Conservation (phyloP, 2,113 vertebrate species). For the Periophthalmodon schlosseri region DNA sequence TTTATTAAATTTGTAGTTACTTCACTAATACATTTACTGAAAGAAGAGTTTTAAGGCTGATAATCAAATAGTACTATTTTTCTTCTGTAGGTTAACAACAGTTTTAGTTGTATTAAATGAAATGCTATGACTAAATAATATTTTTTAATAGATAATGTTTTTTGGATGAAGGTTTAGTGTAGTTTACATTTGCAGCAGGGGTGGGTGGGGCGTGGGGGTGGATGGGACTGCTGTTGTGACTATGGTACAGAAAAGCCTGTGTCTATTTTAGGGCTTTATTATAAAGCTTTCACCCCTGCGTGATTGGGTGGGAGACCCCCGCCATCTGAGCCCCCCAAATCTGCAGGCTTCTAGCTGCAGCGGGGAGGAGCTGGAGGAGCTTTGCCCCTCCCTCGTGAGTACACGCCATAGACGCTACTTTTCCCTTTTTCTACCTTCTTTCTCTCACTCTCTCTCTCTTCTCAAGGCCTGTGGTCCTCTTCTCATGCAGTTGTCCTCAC, state of each 20-base stretch:
- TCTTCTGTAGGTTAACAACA: constrained; percentile 13
- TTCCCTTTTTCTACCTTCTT: constrained; percentile 60
- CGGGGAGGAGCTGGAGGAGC: constrained; percentile 95
- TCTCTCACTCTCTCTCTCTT: constrained; percentile 53
- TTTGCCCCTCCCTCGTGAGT: constrained; percentile 98
- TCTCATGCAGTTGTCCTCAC: constrained; percentile 60
- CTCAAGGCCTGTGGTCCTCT: constrained; percentile 59
- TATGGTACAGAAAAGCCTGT: constrained; percentile 99
- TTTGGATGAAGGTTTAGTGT: constrained; percentile 1
- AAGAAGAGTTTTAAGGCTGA: constrained; percentile 16
- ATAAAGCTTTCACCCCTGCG: constrained; percentile 98
- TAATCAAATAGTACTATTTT: constrained; percentile 21
- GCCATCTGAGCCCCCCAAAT: constrained; percentile 98
- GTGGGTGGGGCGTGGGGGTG: constrained; percentile 31
- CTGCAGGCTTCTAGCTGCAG: constrained; percentile 99
- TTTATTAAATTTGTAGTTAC: constrained; percentile 35
- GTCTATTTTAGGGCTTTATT: constrained; percentile 99
- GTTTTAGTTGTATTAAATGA: constrained; percentile 3
- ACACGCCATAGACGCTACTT: constrained; percentile 90
- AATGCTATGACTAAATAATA: background rate
- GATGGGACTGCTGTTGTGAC: constrained; percentile 87
- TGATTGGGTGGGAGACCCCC: constrained; percentile 97
- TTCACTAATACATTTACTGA: constrained; percentile 15
- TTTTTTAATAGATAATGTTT: background rate
- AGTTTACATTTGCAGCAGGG: constrained; percentile 40